Evolutionary conservation across 1,140 invertebrate genomes (phyloP), one percentile per base, ranked within the genome.

Genomic region (Coboldia fuscipes): DNA sequence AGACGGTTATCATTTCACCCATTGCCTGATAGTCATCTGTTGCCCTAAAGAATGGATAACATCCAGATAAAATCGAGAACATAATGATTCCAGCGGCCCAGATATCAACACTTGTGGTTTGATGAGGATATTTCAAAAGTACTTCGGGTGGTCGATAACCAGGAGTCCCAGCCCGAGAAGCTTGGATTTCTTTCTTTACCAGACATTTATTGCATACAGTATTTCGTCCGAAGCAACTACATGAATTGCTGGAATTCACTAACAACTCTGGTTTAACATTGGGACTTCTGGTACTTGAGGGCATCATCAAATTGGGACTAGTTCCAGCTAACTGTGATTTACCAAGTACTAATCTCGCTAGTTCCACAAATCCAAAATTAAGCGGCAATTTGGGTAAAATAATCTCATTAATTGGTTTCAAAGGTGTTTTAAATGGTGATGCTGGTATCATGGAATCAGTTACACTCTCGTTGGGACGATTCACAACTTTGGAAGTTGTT

Each of bases 11-110:
- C 31, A 90, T 75, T 63, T 90, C 84, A 31, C 79, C 75, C 20
- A 90, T 55, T 20, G 81, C 78, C 17, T 73, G 70, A 31, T 76
- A 58, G 47, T 86, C 82, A 54, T 86, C 80, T 24, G 72, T 65
- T 6, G 77, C 75, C 38, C 73, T 68, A 47, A 90, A 85, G 50
- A 90, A 82, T 19, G 80, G 80, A 60, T 82, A 83, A 3, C 78
- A 69, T 13, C 71, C 70, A 44, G 73, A 77, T 6, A 89, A 57
- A 37, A 85, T 70, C 33, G 72, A 77, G 3, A 86, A 51, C 44
- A 90, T 68, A 37, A 90, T 85, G 4, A 90, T 74, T 23, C 86
- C 86, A n/a, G 24, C 70, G 22, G 85, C 80, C 86, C 86, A 92
- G 35, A 88, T 66, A 59, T 93, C 86, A 38, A 93, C 75, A 41